Percentiles rank a stretch among this genome's conserved stretches.
Conservation (phyloP, 2,888 invertebrate species). For the Syritta pipiens region DNA sequence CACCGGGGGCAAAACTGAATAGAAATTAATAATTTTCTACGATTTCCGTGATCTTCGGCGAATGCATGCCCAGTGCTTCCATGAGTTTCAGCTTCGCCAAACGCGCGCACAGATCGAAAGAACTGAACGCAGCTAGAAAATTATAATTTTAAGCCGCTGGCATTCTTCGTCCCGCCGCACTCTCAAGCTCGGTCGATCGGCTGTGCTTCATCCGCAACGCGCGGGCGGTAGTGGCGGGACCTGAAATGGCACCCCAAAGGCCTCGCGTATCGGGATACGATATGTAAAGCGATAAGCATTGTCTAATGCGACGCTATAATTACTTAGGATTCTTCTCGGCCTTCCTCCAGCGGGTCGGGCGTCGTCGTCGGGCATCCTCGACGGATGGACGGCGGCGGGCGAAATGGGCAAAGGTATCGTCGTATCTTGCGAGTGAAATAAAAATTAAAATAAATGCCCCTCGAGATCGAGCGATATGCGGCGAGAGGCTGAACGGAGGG, state of each 20-base stretch:
- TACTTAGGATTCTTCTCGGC: constrained; percentile 43
- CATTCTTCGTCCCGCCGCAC: constrained; percentile 8
- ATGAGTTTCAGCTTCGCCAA: constrained; percentile 16
- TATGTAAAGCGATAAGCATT: constrained; percentile 55
- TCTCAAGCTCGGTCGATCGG: no score
- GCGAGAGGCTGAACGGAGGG: constrained; percentile 14
- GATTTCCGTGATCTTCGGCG: constrained; percentile 52
- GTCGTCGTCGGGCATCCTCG: no score
- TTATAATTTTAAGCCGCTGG: constrained; percentile 53
- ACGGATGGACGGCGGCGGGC: no score
- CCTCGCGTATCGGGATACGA: constrained; percentile 53
- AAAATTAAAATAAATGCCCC: constrained; percentile 49
- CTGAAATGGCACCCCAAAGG: constrained; percentile 30
- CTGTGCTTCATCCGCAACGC: no score
- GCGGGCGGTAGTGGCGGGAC: constrained; percentile 27
- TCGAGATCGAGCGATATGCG: constrained; percentile 49
- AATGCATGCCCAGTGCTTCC: constrained; percentile 45
- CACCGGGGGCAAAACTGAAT: constrained; percentile 39
- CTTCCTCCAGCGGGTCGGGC: no score
- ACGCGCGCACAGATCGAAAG: background rate
- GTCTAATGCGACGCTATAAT: constrained; percentile 57
- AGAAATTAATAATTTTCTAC: constrained; percentile 52
- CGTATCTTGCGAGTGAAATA: constrained; percentile 1
- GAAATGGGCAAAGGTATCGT: constrained; percentile 22
- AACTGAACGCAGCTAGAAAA: constrained; percentile 28